Evolutionary conservation across 2,797 vertebrate genomes (phyloP).

Genomic region (Remorina albescens): DNA sequence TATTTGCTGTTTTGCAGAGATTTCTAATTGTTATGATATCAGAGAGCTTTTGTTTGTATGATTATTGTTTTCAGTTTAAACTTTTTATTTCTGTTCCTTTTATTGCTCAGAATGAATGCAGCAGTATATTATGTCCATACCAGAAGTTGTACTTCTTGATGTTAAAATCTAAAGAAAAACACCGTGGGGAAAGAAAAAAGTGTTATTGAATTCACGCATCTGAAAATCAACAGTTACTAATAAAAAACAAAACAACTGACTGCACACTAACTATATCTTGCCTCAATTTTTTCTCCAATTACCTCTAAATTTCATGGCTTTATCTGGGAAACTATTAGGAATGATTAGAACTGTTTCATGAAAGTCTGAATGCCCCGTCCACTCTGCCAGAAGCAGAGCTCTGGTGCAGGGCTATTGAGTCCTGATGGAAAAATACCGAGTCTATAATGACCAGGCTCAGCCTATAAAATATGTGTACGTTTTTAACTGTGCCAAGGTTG

Average conservation of each 20-base stretch:
- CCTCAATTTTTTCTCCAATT: neutral
- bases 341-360: neutral
- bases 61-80: too few relatives aligned
- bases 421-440: constrained; percentile 2
- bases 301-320: neutral
- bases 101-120: too few relatives aligned
- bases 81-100: too few relatives aligned
- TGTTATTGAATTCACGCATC: neutral
- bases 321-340: neutral
- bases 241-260: neutral
- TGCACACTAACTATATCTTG: neutral
- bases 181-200: too few relatives aligned
- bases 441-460: neutral
- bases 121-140: too few relatives aligned
- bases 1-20: too few relatives aligned
- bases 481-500: neutral
- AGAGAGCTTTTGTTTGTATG: too few relatives aligned
- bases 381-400: neutral
- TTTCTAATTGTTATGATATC: too few relatives aligned
- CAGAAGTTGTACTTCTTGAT: too few relatives aligned
- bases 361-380: neutral
- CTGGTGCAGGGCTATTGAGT: neutral
- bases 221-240: neutral
- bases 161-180: too few relatives aligned
- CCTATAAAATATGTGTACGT: neutral